Base-by-base conservation (phyloP, 1,140 invertebrate species). In the Nomia melanderi region DNA sequence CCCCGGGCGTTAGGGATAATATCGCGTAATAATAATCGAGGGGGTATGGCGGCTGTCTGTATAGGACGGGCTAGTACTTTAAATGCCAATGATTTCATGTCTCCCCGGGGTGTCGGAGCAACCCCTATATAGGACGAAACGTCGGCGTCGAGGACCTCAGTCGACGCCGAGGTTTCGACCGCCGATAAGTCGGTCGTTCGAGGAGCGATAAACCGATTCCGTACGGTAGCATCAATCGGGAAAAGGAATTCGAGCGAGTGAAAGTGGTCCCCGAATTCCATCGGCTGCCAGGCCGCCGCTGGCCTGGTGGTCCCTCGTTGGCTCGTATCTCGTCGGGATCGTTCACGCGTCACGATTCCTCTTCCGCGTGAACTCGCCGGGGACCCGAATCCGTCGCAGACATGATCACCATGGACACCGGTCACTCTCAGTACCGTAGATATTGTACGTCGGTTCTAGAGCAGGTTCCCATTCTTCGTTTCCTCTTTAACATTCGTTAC, bases 11-110 rank as follows among this genome's bases (percentile, higher is more conserved):
- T 41, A 27, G 64, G 70, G 82, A 80, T 88, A 87, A 88, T 86
- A 87, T 84, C 83, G 78, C 33, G 67, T 67, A 88, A 88, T 88
- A 88, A 84, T 84, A 81, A 81, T 77, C 66, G 80, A 66, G 67
- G 54, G 83, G 79, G 72, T 66, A 75, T 50, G 67, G 41, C 56
- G 79, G 84, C 59, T 72, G 78, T 47, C 66, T 50, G 47, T 75
- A 71, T 73, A 82, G 78, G 20, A 79, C n/a, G 64, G 65, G 74
- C 84, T 86, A 87, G 77, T 89, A 90, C 90, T 90, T 90, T 89
- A 92, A 92, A 92, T 92, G 91, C 90, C 91, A 92, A 85, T 90
- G 91, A 92, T 91, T 92, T 92, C 82, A 92, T 90, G 81, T 87
- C 84, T 90, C 90, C 89, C 91, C 62, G 79, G 88, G 85, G 86